phyloP scores from a whole-genome alignment of 2,113 vertebrate genomes.

The Sclerurus mexicanus region DNA sequence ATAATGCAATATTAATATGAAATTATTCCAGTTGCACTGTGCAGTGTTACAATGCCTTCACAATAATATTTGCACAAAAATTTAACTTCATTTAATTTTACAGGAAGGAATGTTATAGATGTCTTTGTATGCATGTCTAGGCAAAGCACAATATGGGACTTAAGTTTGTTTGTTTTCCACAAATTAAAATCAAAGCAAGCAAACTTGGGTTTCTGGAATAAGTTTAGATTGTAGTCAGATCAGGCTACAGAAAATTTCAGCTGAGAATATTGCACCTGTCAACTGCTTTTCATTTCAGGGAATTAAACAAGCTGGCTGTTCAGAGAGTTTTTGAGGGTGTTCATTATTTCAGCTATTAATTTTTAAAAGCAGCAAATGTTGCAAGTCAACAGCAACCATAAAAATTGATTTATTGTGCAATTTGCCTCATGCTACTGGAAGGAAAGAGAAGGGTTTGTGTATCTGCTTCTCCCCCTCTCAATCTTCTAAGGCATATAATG shows the following conservation, averaged over 20 bases:
- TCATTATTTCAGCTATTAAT: slow-evolving; percentile 84
- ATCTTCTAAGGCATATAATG: not conserved
- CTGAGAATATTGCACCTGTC: slow-evolving; percentile 70
- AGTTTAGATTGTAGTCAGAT: slow-evolving; percentile 9
- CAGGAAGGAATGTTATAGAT: not conserved
- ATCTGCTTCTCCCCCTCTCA: slow-evolving; percentile 11
- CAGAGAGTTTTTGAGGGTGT: slow-evolving; percentile 69
- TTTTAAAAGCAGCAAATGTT: slow-evolving; percentile 81
- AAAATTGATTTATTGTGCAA: slow-evolving; percentile 77
- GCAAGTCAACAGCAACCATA: slow-evolving; percentile 75
- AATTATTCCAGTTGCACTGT: slow-evolving; percentile 29
- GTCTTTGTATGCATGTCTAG: not conserved
- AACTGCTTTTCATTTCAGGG: slow-evolving; percentile 67
- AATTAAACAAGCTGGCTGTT: slow-evolving; percentile 75
- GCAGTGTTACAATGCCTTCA: slow-evolving; percentile 21
- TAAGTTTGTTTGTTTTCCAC: slow-evolving; percentile 35
- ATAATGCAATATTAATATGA: slow-evolving; percentile 62
- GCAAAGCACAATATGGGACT: not conserved
- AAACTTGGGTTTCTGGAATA: not conserved
- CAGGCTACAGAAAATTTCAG: slow-evolving; percentile 42
- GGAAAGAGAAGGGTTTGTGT: slow-evolving; percentile 31
- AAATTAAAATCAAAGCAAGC: slow-evolving; percentile 42
- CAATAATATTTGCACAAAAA: slow-evolving; percentile 70
- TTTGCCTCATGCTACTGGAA: slow-evolving; percentile 68
- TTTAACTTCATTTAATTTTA: slow-evolving; percentile 55